A percentile compares a stretch with the other conserved stretches of the same genome.
Conservation (phyloP, 2,113 vertebrate genomes). For the Sisor rabdophorus region DNA sequence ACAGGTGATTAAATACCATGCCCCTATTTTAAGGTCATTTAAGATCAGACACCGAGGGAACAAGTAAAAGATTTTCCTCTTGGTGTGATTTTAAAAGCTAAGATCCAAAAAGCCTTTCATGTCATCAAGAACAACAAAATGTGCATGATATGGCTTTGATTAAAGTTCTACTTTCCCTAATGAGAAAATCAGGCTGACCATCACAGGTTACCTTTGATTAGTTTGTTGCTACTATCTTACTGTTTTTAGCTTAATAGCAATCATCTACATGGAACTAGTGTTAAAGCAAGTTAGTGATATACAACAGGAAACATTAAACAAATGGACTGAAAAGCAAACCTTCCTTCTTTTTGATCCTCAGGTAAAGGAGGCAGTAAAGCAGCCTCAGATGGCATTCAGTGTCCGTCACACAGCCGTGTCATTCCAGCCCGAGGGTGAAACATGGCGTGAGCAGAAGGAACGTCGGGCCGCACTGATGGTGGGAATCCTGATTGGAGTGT, state of each 20-base stretch:
- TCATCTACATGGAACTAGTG: neutral
- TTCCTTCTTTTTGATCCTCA: slow-evolving; percentile 50
- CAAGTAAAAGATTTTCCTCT: neutral
- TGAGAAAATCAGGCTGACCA: neutral
- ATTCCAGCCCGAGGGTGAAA: slow-evolving; percentile 87
- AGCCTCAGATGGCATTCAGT: slow-evolving; percentile 83
- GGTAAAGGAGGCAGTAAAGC: slow-evolving; percentile 77
- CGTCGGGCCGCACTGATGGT: slow-evolving; percentile 90
- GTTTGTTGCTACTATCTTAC: neutral
- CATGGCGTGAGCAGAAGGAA: slow-evolving; percentile 92
- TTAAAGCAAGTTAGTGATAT: neutral
- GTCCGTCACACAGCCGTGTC: slow-evolving; percentile 83
- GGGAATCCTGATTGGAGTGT: slow-evolving; percentile 91
- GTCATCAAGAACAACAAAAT: neutral
- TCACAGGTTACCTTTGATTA: neutral
- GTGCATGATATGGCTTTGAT: too few relatives aligned
- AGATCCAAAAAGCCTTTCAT: neutral
- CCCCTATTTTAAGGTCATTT: neutral
- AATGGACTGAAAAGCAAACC: neutral
- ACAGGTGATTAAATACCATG: neutral
- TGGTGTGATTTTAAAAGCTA: neutral
- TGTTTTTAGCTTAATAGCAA: neutral
- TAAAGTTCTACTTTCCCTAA: neutral
- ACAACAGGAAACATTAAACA: neutral
- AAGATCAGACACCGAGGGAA: neutral